Evolutionary conservation across 2,888 invertebrate species (phyloP).

Genomic region (Volucella bombylans): DNA sequence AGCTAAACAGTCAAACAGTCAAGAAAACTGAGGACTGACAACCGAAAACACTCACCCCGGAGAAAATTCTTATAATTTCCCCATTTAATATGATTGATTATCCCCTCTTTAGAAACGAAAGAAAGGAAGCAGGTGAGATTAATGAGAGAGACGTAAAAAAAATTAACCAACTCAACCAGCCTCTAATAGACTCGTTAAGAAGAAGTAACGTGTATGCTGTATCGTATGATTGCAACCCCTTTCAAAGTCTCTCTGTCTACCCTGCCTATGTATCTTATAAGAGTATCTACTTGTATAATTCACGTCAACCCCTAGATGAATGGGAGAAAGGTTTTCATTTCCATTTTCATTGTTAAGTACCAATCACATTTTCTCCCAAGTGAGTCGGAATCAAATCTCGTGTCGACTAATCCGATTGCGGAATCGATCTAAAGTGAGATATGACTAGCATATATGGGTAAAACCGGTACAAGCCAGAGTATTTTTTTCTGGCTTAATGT

Average conservation of each 20-base stretch:
- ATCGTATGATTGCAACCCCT: constrained; percentile 37
- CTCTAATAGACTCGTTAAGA: constrained; percentile 67
- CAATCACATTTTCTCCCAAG: constrained; percentile 63
- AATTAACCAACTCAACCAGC: constrained; percentile 32
- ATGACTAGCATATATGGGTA: background rate
- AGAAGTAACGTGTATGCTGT: constrained; percentile 1
- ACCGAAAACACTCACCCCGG: constrained; percentile 35
- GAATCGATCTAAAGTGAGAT: constrained; percentile 65
- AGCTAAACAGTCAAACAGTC: constrained; percentile 31
- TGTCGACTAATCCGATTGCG: constrained; percentile 67
- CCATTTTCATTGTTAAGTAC: constrained; percentile 36
- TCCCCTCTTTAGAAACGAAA: constrained; percentile 46
- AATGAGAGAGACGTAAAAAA: background rate
- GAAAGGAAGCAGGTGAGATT: constrained; percentile 67
- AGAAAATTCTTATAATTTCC: constrained; percentile 45
- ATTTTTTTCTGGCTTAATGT: constrained; percentile 40
- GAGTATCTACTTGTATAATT: background rate
- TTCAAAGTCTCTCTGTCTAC: background rate
- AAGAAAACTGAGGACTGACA: constrained; percentile 2
- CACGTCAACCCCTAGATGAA: constrained; percentile 44
- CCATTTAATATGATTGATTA: constrained; percentile 71
- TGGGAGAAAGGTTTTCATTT: constrained; percentile 20
- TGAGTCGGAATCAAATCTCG: constrained; percentile 38
- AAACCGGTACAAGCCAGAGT: too few species aligned
- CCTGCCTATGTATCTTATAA: too few species aligned